Evolutionary conservation across 2,888 invertebrate species (phyloP).

Genomic region (Ellobium chinense): DNA sequence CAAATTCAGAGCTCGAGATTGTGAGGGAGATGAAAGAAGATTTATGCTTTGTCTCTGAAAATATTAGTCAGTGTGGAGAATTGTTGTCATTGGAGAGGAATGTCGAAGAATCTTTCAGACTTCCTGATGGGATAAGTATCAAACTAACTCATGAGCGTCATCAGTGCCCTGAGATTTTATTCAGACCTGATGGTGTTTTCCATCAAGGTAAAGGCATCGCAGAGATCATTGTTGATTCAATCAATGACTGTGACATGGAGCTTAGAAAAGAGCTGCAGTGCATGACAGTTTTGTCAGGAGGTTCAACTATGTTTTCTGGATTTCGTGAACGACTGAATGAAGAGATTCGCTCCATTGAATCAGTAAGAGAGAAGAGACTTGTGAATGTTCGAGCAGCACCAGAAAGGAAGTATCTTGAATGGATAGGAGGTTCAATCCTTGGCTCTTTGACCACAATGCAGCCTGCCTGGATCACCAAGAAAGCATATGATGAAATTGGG

Average conservation of each 20-base stretch:
- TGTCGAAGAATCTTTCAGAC: slow-evolving; percentile 70
- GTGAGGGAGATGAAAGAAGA: slow-evolving; percentile 72
- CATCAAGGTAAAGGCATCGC: slow-evolving; percentile 65
- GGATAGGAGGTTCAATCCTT: slow-evolving; percentile 19
- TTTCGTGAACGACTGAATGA: neutral
- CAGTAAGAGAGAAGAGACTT: neutral
- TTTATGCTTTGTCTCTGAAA: slow-evolving; percentile 79
- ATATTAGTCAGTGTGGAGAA: slow-evolving; percentile 75
- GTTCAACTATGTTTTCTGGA: slow-evolving; percentile 97
- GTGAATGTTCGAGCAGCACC: neutral
- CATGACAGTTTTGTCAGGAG: slow-evolving; percentile 88
- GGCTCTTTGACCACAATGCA: neutral
- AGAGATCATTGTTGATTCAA: slow-evolving; percentile 71
- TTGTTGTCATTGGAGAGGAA: slow-evolving; percentile 55
- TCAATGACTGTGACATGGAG: slow-evolving; percentile 74
- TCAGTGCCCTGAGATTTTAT: slow-evolving; percentile 56
- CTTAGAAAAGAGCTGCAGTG: slow-evolving; percentile 71
- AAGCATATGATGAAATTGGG: slow-evolving; percentile 12
- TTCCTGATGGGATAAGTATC: slow-evolving; percentile 73
- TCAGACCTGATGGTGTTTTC: slow-evolving; percentile 61
- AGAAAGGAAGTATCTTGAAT: neutral
- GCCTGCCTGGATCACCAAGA: neutral
- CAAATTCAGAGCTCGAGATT: slow-evolving; percentile 87
- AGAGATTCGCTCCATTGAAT: neutral
- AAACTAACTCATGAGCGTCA: slow-evolving; percentile 73